These are phyloP conservation scores for Lepidurus couesii DNA, from an alignment of 1,140 invertebrate species.

Conservation along the genomic window DNA sequence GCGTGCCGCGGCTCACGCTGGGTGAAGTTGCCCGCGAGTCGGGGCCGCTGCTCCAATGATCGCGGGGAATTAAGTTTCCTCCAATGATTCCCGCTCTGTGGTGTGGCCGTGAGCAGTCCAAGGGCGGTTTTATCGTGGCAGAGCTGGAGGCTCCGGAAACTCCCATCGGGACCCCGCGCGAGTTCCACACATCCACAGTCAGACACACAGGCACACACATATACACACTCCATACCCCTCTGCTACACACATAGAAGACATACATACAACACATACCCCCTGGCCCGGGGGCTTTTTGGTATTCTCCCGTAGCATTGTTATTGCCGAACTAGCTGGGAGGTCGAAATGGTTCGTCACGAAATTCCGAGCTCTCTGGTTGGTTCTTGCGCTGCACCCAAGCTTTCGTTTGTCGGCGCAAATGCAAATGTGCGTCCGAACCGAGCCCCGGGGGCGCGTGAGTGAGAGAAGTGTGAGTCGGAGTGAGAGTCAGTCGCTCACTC, in stretches of 20 bases:
- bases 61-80: slow-evolving; percentile 13
- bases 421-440: slow-evolving; percentile 7
- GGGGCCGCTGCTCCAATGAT: slow-evolving; percentile 9
- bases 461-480: slow-evolving; percentile 14
- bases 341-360: slow-evolving; percentile 16
- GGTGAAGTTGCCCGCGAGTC: neutral
- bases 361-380: slow-evolving; percentile 4
- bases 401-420: slow-evolving; percentile 18
- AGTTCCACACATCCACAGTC: no score
- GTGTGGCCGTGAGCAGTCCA: slow-evolving; percentile 17
- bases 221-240: neutral
- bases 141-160: neutral
- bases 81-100: slow-evolving; percentile 18
- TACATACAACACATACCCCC: neutral
- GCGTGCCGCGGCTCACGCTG: neutral
- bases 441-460: slow-evolving; percentile 16
- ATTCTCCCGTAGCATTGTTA: neutral
- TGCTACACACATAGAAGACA: neutral
- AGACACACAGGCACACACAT: no score
- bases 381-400: neutral
- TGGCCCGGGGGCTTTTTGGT: neutral
- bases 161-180: neutral
- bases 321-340: slow-evolving; percentile 16
- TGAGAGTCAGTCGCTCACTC: slow-evolving; percentile 20
- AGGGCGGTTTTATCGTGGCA: neutral